Conservation (phyloP, 2,113 vertebrate genomes). For the Brachypodius melanocephalos region DNA sequence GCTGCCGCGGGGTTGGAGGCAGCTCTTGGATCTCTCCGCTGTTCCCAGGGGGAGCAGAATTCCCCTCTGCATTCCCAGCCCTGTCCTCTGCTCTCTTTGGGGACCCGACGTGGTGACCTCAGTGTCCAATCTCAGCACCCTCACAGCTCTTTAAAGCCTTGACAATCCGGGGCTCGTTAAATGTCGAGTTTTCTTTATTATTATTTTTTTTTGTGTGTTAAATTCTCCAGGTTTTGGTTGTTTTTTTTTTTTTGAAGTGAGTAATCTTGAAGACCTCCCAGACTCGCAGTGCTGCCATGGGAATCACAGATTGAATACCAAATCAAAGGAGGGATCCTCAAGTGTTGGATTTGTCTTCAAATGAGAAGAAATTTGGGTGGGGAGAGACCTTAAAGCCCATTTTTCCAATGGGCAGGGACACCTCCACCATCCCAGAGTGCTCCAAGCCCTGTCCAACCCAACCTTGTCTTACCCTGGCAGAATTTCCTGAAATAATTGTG, state of each 20-base stretch:
- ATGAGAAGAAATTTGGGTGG: background rate
- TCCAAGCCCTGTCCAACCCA: background rate
- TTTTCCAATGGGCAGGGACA: background rate
- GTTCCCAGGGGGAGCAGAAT: background rate
- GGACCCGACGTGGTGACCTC: background rate
- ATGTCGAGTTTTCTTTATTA: background rate
- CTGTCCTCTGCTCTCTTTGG: background rate
- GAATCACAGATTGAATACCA: background rate
- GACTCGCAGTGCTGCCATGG: background rate
- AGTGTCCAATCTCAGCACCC: fast-evolving
- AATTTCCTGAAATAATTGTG: fast-evolving
- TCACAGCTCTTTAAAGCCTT: background rate
- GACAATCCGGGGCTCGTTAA: background rate
- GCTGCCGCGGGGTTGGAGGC: background rate
- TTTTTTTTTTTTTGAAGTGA: background rate
- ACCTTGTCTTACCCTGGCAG: no score
- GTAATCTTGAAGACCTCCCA: background rate
- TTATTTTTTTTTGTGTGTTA: background rate
- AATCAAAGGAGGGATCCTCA: background rate
- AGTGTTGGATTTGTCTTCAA: background rate
- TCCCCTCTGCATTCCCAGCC: background rate
- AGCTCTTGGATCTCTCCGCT: background rate
- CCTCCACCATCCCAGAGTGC: no score
- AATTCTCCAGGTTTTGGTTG: no score
- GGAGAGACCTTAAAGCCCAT: background rate